These are phyloP conservation scores for Cacatua alba DNA, from an alignment of 2,113 vertebrate genomes.

Conservation along the genomic window DNA sequence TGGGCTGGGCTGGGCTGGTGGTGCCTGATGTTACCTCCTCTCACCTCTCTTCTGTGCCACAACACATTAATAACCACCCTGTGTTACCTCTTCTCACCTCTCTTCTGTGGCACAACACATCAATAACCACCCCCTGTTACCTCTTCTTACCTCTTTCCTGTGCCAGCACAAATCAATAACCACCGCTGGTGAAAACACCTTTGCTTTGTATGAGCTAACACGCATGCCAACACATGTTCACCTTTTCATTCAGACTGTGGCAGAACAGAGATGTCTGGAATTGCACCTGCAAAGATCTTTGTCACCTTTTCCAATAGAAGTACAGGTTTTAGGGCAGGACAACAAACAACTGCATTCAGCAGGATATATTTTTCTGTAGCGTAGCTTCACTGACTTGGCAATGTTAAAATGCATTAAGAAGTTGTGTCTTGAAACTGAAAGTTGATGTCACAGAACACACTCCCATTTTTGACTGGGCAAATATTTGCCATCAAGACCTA, in stretches of 20 bases:
- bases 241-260: background rate
- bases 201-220: fast-evolving
- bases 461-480: background rate
- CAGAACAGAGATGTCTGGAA: background rate
- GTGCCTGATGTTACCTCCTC: fast-evolving
- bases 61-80: no score
- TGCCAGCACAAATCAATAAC: background rate
- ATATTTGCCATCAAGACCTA: background rate
- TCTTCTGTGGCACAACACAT: background rate
- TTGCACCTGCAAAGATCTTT: background rate
- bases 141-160: background rate
- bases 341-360: background rate
- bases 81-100: background rate
- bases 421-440: background rate
- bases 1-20: fast-evolving
- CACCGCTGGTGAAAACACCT: fast-evolving
- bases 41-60: background rate
- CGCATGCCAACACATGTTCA: fast-evolving
- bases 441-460: background rate
- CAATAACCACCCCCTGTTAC: background rate
- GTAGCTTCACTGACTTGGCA: background rate
- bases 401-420: background rate
- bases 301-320: background rate
- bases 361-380: background rate
- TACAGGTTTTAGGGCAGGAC: background rate